Evolutionary conservation across 2,797 vertebrate species (phyloP), one percentile per base, ranked within the genome.

Genomic region (Semaprochilodus insignis): DNA sequence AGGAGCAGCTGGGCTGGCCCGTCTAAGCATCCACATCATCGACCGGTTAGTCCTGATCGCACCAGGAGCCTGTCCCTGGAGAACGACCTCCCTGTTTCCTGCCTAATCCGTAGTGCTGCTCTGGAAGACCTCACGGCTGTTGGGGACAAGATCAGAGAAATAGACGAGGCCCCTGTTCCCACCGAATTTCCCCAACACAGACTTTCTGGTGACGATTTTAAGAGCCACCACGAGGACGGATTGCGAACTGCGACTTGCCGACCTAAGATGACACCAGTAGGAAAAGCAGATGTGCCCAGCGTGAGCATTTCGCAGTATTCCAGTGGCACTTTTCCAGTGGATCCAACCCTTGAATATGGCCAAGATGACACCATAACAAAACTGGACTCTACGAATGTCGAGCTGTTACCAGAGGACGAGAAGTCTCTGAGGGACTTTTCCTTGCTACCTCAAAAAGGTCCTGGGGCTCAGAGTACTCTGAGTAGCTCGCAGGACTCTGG

Each of bases 61-160:
- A 78, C 92, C 0, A 90, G 91, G 83, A 88, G 91, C 73, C 86
- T 90, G 86, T 40, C 74, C 0, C 89, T 90, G 55, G 82, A 87
- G 21, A 89, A 70, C 48, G 83, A 84, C 3, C 78, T 81, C n/a
- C 74, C 90, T 6, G 84, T 74, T 54, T 75, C 74, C 27, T 86
- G 89, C 57, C 85, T 95, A 13, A 87, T 94, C 21, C 91, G 93
- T 69, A 95, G 92, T 84, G 1, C 81, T 0, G 94, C 92, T 34
- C 40, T 95, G 88, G 94, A 95, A 71, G 94, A 95, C 85, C 91
- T 95, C 27, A 94, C 92, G 0, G 82, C 88, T 44, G 93, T 95
- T 11, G 91, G 88, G 4, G 88, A 92, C 66, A 88, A 69, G 54
- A 40, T 54, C 15, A 25, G 5, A 31, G 85, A 83, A 81, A 21